These are phyloP conservation scores for Diadromus collaris DNA, from an alignment of 2,888 invertebrate species.

Conservation along the genomic window DNA sequence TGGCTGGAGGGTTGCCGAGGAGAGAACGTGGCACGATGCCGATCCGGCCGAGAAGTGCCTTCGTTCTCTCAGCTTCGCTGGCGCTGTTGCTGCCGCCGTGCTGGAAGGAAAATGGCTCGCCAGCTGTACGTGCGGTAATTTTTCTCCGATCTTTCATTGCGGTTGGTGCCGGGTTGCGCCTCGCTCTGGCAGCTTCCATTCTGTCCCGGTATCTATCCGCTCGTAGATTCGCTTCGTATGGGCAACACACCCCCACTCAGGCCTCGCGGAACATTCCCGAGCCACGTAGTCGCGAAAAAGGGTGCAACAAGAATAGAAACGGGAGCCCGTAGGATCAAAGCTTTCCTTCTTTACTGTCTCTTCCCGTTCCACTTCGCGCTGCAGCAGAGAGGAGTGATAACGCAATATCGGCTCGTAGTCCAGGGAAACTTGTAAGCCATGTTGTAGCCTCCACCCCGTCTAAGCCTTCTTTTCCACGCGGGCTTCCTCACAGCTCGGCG, in stretches of 20 bases:
- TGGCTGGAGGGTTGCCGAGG: constrained; percentile 19
- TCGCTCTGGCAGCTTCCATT: constrained; percentile 36
- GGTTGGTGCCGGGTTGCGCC: constrained; percentile 52
- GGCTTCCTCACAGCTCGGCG: constrained; percentile 59
- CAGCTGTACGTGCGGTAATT: constrained; percentile 73
- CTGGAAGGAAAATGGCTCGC: constrained; percentile 64
- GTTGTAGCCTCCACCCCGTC: constrained; percentile 58
- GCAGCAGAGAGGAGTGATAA: constrained; percentile 70
- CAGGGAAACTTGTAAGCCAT: constrained; percentile 71
- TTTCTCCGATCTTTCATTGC: constrained; percentile 75
- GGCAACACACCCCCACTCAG: neutral
- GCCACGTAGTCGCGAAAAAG: neutral
- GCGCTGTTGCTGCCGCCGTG: constrained; percentile 38
- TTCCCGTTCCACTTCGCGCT: neutral
- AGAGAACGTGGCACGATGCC: constrained; percentile 59
- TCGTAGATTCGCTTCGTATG: constrained; percentile 43
- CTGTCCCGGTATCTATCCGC: constrained; percentile 20
- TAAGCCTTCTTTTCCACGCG: constrained; percentile 69
- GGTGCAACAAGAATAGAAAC: constrained; percentile 16
- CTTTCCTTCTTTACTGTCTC: constrained; percentile 7
- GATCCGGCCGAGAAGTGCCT: constrained; percentile 51
- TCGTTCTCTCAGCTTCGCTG: constrained; percentile 45
- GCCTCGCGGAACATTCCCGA: neutral
- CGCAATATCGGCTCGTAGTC: constrained; percentile 69
- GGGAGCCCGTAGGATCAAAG: constrained; percentile 28